Percentiles rank a stretch among this genome's conserved stretches.
Conservation (phyloP, 2,797 vertebrate species). For the Sebastolobus altivelis region DNA sequence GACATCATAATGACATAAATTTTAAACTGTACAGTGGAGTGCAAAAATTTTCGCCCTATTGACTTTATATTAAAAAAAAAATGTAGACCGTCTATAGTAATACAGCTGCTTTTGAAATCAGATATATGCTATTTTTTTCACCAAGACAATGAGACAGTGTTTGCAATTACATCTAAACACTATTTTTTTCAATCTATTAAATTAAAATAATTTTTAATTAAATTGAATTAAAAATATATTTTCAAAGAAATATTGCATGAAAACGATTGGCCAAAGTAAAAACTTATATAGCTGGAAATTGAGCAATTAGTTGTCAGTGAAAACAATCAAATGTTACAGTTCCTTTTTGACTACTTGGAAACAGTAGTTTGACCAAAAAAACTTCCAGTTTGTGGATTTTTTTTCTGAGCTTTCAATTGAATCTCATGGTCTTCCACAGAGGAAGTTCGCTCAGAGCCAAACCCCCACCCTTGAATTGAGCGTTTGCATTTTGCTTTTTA, state of each 20-base stretch:
- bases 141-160: constrained; percentile 12
- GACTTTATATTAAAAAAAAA: too few species aligned
- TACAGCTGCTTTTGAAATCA: background rate
- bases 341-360: background rate
- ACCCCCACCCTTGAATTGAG: background rate
- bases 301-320: background rate
- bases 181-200: background rate
- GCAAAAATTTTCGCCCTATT: background rate
- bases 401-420: background rate
- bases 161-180: background rate
- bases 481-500: background rate
- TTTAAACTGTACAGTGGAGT: background rate
- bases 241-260: background rate
- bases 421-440: background rate
- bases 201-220: background rate
- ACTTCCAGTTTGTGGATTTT: background rate
- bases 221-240: background rate
- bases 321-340: background rate
- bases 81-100: background rate
- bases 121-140: background rate
- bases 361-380: background rate
- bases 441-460: background rate
- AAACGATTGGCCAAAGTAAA: background rate
- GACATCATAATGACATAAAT: background rate
- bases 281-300: background rate